Conservation (phyloP, 2,888 invertebrate species). For the Heliconius ethilla region DNA sequence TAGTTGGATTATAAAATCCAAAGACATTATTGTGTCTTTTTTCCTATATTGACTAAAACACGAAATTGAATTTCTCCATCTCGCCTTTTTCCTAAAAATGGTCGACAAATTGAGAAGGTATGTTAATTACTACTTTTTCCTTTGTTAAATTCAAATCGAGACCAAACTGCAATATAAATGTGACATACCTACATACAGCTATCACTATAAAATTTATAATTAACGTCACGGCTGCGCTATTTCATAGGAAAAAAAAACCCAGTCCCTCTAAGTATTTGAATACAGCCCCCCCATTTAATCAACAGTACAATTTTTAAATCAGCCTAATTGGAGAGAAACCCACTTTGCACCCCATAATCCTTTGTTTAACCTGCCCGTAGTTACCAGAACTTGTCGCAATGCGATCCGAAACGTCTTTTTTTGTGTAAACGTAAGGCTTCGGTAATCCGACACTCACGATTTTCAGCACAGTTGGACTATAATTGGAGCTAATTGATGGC, state of each 20-base stretch:
- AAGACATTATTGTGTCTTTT: too few relatives aligned
- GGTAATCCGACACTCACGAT: constrained; percentile 53
- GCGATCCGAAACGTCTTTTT: constrained; percentile 32
- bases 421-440: constrained; percentile 44
- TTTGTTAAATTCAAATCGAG: too few relatives aligned
- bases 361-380: constrained; percentile 29
- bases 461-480: constrained; percentile 52
- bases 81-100: too few relatives aligned
- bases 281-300: constrained; percentile 20
- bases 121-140: too few relatives aligned
- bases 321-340: constrained; percentile 25
- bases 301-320: constrained; percentile 28
- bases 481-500: constrained; percentile 58
- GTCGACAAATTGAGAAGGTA: too few relatives aligned
- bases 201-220: background rate
- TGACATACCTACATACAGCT: background rate
- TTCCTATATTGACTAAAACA: too few relatives aligned
- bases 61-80: too few relatives aligned
- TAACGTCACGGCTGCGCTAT: constrained; percentile 15
- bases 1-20: too few relatives aligned
- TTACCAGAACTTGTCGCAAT: constrained; percentile 38
- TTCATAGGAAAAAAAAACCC: constrained; percentile 20
- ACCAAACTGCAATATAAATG: background rate
- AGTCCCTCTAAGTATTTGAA: constrained; percentile 9
- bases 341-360: constrained; percentile 24